Evolutionary conservation across 2,797 vertebrate species (phyloP).

Genomic region (Danio aesculapii): DNA sequence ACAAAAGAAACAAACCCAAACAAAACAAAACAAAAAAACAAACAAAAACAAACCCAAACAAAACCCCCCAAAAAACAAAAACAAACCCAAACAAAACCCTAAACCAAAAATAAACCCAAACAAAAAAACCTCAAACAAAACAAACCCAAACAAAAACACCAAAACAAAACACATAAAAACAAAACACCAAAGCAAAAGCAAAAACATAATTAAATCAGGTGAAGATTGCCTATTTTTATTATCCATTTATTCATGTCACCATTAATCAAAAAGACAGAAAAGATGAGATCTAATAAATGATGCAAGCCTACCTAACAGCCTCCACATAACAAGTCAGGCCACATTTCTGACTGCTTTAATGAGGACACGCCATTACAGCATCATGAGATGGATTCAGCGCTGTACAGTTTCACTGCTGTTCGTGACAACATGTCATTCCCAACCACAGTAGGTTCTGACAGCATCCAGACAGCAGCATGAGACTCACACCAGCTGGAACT

Average conservation of each 20-base stretch:
- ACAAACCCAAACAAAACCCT: too few relatives aligned
- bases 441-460: conserved; percentile 8
- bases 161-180: too few relatives aligned
- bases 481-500: conserved; percentile 21
- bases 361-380: background rate
- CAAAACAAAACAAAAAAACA: too few relatives aligned
- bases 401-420: conserved; percentile 14
- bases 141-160: too few relatives aligned
- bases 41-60: too few relatives aligned
- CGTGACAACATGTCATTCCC: background rate
- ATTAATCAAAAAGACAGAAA: background rate
- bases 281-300: background rate
- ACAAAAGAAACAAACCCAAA: too few relatives aligned
- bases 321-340: background rate
- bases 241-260: too few relatives aligned
- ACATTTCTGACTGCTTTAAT: background rate
- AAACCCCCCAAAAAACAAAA: too few relatives aligned
- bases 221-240: background rate
- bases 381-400: background rate
- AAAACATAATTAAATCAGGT: background rate
- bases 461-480: conserved; percentile 16
- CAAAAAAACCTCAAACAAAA: too few relatives aligned
- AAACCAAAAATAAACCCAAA: too few relatives aligned
- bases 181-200: too few relatives aligned
- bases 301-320: background rate